These are phyloP conservation scores for Heliocidaris erythrogramma DNA, from an alignment of 35 echinoderm and acorn worm species.

Conservation along the genomic window DNA sequence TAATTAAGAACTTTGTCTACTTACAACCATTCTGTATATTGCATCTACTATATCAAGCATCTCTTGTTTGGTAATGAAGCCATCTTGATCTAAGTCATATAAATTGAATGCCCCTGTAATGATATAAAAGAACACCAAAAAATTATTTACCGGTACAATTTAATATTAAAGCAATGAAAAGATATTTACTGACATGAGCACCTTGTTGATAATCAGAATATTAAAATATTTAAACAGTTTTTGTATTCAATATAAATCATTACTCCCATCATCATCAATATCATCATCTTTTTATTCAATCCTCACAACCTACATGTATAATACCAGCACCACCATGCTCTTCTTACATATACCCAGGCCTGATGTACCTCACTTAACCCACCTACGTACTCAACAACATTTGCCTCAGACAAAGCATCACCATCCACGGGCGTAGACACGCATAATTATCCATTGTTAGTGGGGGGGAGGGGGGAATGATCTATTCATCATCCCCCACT, in stretches of 20 bases:
- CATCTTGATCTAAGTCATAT: conserved; percentile 95
- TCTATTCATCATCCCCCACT: too few species aligned
- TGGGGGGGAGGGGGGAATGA: too few species aligned
- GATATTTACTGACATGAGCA: neutral
- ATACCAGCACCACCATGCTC: too few species aligned
- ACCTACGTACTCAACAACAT: too few species aligned
- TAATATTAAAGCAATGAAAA: neutral
- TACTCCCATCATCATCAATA: neutral
- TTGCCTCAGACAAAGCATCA: too few species aligned
- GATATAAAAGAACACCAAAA: neutral
- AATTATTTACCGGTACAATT: neutral
- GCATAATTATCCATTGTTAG: too few species aligned
- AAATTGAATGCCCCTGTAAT: conserved; percentile 91
- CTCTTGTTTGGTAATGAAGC: conserved; percentile 88
- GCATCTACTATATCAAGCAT: conserved; percentile 96
- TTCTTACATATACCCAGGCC: too few species aligned
- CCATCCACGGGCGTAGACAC: too few species aligned
- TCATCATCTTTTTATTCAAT: neutral
- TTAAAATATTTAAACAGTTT: neutral
- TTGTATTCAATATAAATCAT: neutral
- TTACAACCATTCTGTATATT: conserved; percentile 94
- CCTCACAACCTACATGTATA: too few species aligned
- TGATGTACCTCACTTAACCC: too few species aligned
- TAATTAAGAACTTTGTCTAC: neutral
- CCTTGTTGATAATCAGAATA: neutral